phyloP scores from a whole-genome alignment of 2,888 invertebrate species.

The Pantelozetes paolii region DNA sequence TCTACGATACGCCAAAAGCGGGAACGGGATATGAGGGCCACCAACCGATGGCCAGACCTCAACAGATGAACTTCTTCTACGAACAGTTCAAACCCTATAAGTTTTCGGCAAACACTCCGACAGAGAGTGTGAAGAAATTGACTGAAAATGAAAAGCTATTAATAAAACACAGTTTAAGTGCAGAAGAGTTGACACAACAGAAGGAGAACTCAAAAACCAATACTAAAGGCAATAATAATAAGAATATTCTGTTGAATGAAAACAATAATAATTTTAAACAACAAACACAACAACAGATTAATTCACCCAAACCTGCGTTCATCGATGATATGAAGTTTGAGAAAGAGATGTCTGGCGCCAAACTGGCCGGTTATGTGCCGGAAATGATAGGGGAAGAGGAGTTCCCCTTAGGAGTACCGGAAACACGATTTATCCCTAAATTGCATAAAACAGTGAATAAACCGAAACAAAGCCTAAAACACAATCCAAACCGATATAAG shows the following conservation, averaged over 20 bases:
- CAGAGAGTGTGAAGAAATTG: background rate
- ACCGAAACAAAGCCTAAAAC: background rate
- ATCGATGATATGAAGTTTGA: background rate
- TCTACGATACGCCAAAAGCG: too few relatives aligned
- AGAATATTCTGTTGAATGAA: background rate
- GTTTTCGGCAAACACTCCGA: conserved; percentile 6
- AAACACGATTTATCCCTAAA: background rate
- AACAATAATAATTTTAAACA: conserved; percentile 5
- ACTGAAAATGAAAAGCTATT: background rate
- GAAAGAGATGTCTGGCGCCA: background rate
- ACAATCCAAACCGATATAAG: background rate
- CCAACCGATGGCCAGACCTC: background rate
- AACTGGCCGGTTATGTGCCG: conserved; percentile 1
- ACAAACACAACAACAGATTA: background rate
- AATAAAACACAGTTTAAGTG: background rate
- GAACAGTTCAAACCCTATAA: conserved; percentile 19
- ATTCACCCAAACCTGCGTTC: background rate
- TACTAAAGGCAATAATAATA: background rate
- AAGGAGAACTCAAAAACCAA: background rate
- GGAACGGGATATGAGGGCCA: conserved; percentile 10
- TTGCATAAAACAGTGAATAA: background rate
- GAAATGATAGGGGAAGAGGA: conserved; percentile 5
- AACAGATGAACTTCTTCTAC: conserved; percentile 6
- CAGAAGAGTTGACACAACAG: background rate
- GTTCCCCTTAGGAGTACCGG: background rate